Evolutionary conservation across 2,888 invertebrate species (phyloP).

Genomic region (Conchocele bisecta): DNA sequence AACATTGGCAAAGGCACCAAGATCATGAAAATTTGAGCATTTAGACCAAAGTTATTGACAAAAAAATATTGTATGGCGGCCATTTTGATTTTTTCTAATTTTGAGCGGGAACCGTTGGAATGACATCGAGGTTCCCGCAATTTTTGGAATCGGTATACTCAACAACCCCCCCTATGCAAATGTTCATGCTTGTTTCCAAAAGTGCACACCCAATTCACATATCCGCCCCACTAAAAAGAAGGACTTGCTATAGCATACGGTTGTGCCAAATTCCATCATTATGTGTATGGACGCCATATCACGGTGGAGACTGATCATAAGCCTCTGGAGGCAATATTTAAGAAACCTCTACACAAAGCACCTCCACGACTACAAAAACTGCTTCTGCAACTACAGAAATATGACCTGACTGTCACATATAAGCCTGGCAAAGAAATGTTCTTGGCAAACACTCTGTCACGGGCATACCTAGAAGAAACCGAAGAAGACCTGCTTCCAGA

Average conservation of each 20-base stretch:
- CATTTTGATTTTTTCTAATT: no score
- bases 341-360: slow-evolving; percentile 27
- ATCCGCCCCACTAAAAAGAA: no score
- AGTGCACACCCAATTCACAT: no score
- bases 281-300: slow-evolving; percentile 34
- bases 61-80: no score
- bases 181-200: no score
- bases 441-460: slow-evolving; percentile 36
- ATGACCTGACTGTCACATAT: slow-evolving; percentile 35
- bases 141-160: no score
- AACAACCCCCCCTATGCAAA: no score
- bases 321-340: slow-evolving; percentile 44
- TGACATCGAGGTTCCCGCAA: no score
- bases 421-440: slow-evolving; percentile 40
- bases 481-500: slow-evolving; percentile 24
- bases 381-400: slow-evolving; percentile 31
- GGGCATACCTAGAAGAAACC: slow-evolving; percentile 22
- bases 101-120: no score
- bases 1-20: no score
- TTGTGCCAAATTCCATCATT: slow-evolving; percentile 44
- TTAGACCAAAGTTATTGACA: no score
- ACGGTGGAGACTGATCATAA: slow-evolving; percentile 49
- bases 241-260: slow-evolving; percentile 47
- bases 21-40: no score
- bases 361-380: slow-evolving; percentile 29